Evolutionary conservation across 2,113 vertebrate genomes (phyloP).

Genomic region (Falcunculus frontatus): DNA sequence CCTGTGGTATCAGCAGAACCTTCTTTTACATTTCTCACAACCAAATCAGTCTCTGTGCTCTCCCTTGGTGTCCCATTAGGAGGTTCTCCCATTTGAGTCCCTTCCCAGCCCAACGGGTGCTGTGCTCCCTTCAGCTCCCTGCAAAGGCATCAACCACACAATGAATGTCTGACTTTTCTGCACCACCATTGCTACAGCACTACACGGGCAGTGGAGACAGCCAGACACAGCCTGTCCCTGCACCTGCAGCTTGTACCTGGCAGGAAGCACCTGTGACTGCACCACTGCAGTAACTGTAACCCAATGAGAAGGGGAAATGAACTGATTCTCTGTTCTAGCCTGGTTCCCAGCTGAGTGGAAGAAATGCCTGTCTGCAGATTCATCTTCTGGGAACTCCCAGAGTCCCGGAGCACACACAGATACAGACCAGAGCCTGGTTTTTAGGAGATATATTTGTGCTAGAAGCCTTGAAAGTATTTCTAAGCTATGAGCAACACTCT

Average conservation of each 20-base stretch:
- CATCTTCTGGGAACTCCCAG: neutral
- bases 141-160: neutral
- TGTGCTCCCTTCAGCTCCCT: rapidly evolving
- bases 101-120: neutral
- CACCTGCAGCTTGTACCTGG: neutral
- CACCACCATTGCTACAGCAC: neutral
- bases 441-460: neutral
- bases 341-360: neutral
- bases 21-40: neutral
- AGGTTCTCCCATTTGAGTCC: neutral
- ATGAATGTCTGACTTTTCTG: rapidly evolving
- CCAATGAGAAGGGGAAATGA: neutral
- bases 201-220: neutral
- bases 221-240: neutral
- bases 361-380: neutral
- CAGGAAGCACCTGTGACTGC: neutral
- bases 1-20: neutral
- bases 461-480: constrained; percentile 8
- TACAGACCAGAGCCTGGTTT: neutral
- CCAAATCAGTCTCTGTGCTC: neutral
- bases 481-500: neutral
- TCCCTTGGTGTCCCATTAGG: neutral
- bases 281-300: neutral
- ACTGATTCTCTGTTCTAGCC: neutral
- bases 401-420: neutral